Evolutionary conservation across 2,888 invertebrate genomes (phyloP).

Genomic region (Lasius fuliginosus): DNA sequence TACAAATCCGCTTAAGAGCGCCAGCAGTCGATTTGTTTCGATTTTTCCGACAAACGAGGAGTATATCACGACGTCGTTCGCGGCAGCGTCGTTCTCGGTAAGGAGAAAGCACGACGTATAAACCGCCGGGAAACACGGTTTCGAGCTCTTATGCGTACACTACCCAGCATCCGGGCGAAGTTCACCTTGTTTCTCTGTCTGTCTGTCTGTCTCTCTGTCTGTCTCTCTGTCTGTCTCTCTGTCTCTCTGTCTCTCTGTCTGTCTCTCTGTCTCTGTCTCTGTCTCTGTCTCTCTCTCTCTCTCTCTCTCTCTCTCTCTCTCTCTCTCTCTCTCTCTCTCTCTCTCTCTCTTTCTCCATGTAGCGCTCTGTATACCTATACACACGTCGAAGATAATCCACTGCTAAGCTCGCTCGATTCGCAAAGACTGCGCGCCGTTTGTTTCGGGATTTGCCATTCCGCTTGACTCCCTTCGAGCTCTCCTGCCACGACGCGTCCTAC

Average conservation of each 20-base stretch:
- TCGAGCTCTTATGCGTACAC: constrained; percentile 59
- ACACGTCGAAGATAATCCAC: constrained; percentile 76
- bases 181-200: neutral
- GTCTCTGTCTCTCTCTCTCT: too few species aligned
- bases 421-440: constrained; percentile 78
- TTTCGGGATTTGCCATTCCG: constrained; percentile 79
- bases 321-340: neutral
- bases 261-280: too few species aligned
- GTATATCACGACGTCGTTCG: constrained; percentile 4
- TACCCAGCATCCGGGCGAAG: constrained; percentile 69
- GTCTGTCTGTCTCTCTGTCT: neutral
- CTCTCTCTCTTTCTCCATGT: constrained; percentile 51
- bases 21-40: constrained; percentile 38
- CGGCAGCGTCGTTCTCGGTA: neutral
- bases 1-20: constrained; percentile 63
- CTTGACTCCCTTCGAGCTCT: constrained; percentile 67
- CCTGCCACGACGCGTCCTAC: constrained; percentile 68
- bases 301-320: neutral
- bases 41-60: constrained; percentile 6
- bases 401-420: constrained; percentile 77
- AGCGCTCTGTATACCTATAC: constrained; percentile 50
- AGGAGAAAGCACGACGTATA: constrained; percentile 46
- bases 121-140: constrained; percentile 65
- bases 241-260: too few species aligned
- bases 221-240: neutral